Conservation (phyloP, 2,888 invertebrate genomes). For the Drosophila buzzatii region DNA sequence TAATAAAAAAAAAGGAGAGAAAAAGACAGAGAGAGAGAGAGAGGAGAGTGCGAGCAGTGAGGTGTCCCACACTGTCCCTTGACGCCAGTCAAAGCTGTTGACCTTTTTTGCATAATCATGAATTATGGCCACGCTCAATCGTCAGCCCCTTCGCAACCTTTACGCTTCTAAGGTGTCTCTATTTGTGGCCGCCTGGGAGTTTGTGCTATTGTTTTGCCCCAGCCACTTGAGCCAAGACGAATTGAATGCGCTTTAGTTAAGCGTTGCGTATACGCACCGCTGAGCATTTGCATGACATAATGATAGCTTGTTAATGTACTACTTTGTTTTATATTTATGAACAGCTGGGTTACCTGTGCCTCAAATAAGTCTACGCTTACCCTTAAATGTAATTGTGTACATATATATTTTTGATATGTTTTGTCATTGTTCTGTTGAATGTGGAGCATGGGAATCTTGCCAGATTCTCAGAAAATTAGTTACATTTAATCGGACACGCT, state of each 20-base stretch:
- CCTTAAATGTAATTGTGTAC: background rate
- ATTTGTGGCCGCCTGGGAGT: slow-evolving; percentile 15
- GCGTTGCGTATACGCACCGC: slow-evolving; percentile 56
- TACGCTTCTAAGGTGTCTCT: slow-evolving; percentile 29
- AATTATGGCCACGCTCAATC: slow-evolving; percentile 71
- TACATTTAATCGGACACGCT: background rate
- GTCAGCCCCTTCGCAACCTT: slow-evolving; percentile 32
- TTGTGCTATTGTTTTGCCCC: slow-evolving; percentile 39
- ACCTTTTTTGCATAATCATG: slow-evolving; percentile 79
- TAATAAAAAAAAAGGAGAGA: slow-evolving; percentile 49
- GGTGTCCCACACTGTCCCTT: background rate
- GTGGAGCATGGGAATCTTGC: background rate
- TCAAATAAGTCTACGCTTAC: background rate
- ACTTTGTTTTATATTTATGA: background rate
- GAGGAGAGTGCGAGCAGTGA: background rate
- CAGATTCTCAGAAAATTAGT: slow-evolving; percentile 1
- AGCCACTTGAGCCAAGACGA: slow-evolving; percentile 5
- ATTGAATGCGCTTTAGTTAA: slow-evolving; percentile 47
- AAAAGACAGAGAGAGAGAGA: background rate
- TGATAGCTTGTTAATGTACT: slow-evolving; percentile 7
- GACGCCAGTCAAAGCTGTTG: slow-evolving; percentile 62
- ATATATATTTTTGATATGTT: background rate
- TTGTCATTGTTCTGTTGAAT: background rate
- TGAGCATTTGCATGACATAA: slow-evolving; percentile 8
- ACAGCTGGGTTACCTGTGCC: background rate